Conservation (phyloP, 1,140 invertebrate species). For the Drusus annulatus region DNA sequence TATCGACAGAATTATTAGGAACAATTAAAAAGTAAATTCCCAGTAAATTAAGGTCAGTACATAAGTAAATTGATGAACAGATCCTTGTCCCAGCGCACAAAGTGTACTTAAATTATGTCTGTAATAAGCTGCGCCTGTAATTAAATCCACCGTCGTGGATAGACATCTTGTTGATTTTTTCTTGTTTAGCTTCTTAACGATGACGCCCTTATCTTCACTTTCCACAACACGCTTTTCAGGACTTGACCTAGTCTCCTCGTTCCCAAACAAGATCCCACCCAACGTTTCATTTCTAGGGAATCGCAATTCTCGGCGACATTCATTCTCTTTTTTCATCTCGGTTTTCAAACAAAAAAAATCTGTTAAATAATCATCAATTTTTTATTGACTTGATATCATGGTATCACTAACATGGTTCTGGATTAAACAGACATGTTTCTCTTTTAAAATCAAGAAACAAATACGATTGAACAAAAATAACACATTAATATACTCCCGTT, state of each 20-base stretch:
- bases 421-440: no score
- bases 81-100: background rate
- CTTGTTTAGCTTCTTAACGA: slow-evolving; percentile 2
- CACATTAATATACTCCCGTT: no score
- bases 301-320: background rate
- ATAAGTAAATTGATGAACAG: slow-evolving; percentile 11
- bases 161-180: slow-evolving; percentile 24
- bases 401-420: no score
- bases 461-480: no score
- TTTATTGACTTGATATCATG: background rate
- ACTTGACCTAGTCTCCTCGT: slow-evolving; percentile 17
- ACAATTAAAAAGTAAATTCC: no score
- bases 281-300: background rate
- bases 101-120: slow-evolving; percentile 10
- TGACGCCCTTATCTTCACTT: slow-evolving; percentile 17
- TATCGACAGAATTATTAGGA: no score
- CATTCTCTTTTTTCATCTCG: background rate
- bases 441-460: no score
- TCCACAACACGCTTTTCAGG: slow-evolving; percentile 14
- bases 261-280: background rate
- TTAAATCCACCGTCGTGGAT: slow-evolving; percentile 11
- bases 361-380: background rate
- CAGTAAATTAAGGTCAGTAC: background rate
- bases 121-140: slow-evolving; percentile 22
- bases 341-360: background rate